Percentiles rank a stretch among this genome's conserved stretches.
These are phyloP conservation scores for Xanthia togata DNA, from an alignment of 2,888 invertebrate species.

Conservation along the genomic window DNA sequence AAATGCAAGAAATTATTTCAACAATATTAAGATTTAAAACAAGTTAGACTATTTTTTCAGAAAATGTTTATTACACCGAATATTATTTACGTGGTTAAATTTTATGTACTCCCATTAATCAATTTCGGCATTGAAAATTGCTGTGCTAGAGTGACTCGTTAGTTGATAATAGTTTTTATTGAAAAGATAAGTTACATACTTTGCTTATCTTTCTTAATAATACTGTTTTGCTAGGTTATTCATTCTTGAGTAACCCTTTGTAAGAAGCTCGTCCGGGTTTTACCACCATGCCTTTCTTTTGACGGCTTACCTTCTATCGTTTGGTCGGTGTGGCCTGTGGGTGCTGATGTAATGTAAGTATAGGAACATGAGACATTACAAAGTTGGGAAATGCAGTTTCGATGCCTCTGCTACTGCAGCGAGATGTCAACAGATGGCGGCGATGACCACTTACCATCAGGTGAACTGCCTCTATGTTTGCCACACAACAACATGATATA, in stretches of 20 bases:
- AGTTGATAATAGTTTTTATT: constrained; percentile 39
- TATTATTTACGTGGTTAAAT: not conserved
- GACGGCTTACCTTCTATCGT: not conserved
- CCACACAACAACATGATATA: not conserved
- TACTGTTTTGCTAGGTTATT: not conserved
- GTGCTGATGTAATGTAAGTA: not conserved
- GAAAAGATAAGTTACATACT: constrained; percentile 33
- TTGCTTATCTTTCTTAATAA: constrained; percentile 31
- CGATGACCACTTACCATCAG: too few species aligned
- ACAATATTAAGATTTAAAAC: not conserved
- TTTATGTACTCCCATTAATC: constrained; percentile 11
- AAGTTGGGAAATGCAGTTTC: not conserved
- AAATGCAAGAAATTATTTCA: not conserved
- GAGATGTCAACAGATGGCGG: not conserved
- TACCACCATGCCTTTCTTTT: not conserved
- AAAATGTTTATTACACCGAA: too few species aligned
- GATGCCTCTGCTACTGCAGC: not conserved
- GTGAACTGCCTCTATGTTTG: not conserved
- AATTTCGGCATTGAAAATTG: constrained; percentile 15
- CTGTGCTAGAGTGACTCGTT: constrained; percentile 25
- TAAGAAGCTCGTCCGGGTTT: too few species aligned
- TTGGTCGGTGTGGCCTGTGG: not conserved
- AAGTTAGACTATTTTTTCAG: not conserved
- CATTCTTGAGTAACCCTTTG: constrained; percentile 1
- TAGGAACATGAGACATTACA: not conserved